phyloP scores from a whole-genome alignment of 2,888 invertebrate genomes.

The Lithophane semibrunnea region DNA sequence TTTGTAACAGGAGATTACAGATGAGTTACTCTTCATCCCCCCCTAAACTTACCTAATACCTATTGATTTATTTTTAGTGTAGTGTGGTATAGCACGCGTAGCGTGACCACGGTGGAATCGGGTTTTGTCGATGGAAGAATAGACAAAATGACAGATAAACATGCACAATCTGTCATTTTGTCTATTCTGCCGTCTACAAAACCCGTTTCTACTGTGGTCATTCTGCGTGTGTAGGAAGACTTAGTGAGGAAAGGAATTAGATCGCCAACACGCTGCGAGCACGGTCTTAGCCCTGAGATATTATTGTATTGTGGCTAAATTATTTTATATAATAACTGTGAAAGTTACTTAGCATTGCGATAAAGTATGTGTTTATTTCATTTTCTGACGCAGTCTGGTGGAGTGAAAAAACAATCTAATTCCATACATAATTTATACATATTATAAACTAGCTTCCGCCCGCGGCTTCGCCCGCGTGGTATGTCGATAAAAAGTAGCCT shows the following conservation, averaged over 20 bases:
- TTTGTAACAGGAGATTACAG: constrained; percentile 49
- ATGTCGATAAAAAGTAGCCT: no score
- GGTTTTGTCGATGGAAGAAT: no score
- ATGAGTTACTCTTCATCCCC: constrained; percentile 32
- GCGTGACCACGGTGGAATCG: no score
- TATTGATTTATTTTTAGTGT: constrained; percentile 39
- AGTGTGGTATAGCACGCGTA: constrained; percentile 4
- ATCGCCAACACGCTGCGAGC: not conserved
- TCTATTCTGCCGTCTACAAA: no score
- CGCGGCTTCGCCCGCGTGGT: no score
- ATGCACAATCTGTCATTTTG: no score
- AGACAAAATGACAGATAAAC: no score
- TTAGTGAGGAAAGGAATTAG: not conserved
- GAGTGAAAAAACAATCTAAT: not conserved
- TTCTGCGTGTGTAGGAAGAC: no score
- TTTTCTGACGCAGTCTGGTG: not conserved
- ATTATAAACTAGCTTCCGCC: no score
- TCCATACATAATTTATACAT: not conserved
- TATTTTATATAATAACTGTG: not conserved
- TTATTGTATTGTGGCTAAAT: not conserved
- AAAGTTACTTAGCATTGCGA: not conserved
- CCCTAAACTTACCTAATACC: constrained; percentile 27
- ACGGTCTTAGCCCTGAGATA: not conserved
- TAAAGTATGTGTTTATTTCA: constrained; percentile 7
- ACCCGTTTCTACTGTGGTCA: no score